These are phyloP conservation scores for Diuraphis noxia DNA, from an alignment of 1,140 invertebrate genomes.

Conservation along the genomic window DNA sequence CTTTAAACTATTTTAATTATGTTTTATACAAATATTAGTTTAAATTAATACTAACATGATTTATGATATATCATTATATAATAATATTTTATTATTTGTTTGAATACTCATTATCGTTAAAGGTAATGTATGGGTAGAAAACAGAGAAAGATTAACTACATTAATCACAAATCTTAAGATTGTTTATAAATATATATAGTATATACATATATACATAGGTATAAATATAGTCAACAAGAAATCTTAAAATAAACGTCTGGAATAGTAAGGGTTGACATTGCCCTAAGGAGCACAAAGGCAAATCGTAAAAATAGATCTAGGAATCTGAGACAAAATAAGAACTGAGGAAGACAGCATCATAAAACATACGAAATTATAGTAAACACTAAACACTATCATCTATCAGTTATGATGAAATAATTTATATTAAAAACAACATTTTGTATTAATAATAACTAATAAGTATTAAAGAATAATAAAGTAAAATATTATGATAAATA, in stretches of 20 bases:
- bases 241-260: conserved; percentile 45
- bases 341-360: not conserved
- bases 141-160: not conserved
- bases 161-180: not conserved
- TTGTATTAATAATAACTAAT: not conserved
- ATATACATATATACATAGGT: not conserved
- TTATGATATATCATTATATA: not conserved
- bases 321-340: not conserved
- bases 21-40: not conserved
- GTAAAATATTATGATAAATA: not conserved
- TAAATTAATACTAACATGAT: not conserved
- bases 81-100: not conserved
- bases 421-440: not conserved
- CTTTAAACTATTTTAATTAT: not conserved
- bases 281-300: not conserved
- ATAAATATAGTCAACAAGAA: not conserved
- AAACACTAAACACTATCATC: too few species aligned
- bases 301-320: conserved; percentile 21
- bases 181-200: too few species aligned
- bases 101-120: not conserved
- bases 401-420: not conserved
- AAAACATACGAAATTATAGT: not conserved
- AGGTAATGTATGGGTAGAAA: not conserved
- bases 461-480: not conserved
- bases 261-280: conserved; percentile 39